Evolutionary conservation across 1,140 invertebrate species (phyloP), one percentile per base, ranked within the genome.

Genomic region (Oryctes rhinoceros): DNA sequence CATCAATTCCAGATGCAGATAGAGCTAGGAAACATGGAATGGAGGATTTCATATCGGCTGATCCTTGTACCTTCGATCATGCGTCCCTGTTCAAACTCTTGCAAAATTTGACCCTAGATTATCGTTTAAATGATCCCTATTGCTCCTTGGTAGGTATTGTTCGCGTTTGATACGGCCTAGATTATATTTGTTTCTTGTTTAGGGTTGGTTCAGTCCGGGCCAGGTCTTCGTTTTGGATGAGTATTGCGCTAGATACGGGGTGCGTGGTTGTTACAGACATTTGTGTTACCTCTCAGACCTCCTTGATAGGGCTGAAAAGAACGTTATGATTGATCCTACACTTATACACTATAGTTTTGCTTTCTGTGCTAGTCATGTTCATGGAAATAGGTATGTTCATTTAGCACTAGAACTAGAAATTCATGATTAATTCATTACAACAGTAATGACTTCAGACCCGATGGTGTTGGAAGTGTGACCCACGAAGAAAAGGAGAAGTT

Each of bases 121-220:
- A 97, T 89, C 92, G 98, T 85, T 90, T 99, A 35, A 96, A 95
- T 87, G 98, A 99, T 91, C 96, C 97, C 2, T 99, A 98, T 87
- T 98, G 97, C 85, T 99, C 98, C 78, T 89, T 99, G 91, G 96
- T 97, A 90, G 91, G 86, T 85, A 74, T 10, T 15, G 67, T 7
- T 47, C 10, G n/a, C 65, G 5, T n/a, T 15, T 37, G 2, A 47
- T 48, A 67, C 13, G 4, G 48, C 20, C 13, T 77, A 78, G 47
- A 20, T 59, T 78, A 20, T 39, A 3, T 59, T 78, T 76, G 81
- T 84, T 80, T 81, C 35, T 80, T 82, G 85, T 89, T 30, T 86
- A 97, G 96, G 98, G 98, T 81, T 99, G 98, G 98, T 99, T 99
- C 87, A 99, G 97, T 84, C 98, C 98, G 0, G 98, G 98, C 6